Evolutionary conservation across 2,888 invertebrate genomes (phyloP), one percentile per base, ranked within the genome.

Genomic region (Andricus quercusramuli): DNA sequence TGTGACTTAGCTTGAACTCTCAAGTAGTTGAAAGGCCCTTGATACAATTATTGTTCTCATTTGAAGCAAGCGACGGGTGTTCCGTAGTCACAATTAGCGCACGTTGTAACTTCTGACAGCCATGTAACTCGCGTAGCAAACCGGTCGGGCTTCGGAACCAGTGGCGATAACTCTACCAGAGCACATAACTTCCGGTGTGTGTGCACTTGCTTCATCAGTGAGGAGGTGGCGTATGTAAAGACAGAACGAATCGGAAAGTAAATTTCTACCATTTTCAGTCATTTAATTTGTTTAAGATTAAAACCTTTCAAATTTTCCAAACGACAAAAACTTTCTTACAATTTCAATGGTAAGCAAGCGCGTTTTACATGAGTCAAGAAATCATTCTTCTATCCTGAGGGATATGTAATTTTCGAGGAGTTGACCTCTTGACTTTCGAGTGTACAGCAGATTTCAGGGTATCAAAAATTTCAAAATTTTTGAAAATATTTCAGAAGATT

Each of bases 151-250:
- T 82, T 82, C 83, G 80, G 78, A 81, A 77, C 79, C 81, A 65
- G 76, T 79, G 20, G 82, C 82, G 79, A 83, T 83, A 83, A 82
- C 74, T 77, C 70, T 70, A 79, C 78, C 79, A 78, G 62, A 62
- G 82, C 77, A 82, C 81, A 83, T 83, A 84, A 84, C 83, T 82
- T 84, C 84, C 80, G 79, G 76, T 83, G 83, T 84, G 83, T 84
- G 84, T 83, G 83, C 80, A 80, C 82, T 80, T 80, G 79, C 82
- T 80, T 83, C 83, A 83, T 84, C 83, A 84, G 80, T 68, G 79
- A 41, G 76, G 79, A 70, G 51, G 20, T 70, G 3, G 6, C 6
- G 15, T 9, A 47, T 70, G 17, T 70, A 68, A 51, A 29, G 25
- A 20, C 51, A 51, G 25, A 70, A 32, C 70, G 70, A 70, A 51